These are phyloP conservation scores for Hapalemur alaotrensis DNA, from an alignment of 2,797 vertebrate species.

Conservation along the genomic window DNA sequence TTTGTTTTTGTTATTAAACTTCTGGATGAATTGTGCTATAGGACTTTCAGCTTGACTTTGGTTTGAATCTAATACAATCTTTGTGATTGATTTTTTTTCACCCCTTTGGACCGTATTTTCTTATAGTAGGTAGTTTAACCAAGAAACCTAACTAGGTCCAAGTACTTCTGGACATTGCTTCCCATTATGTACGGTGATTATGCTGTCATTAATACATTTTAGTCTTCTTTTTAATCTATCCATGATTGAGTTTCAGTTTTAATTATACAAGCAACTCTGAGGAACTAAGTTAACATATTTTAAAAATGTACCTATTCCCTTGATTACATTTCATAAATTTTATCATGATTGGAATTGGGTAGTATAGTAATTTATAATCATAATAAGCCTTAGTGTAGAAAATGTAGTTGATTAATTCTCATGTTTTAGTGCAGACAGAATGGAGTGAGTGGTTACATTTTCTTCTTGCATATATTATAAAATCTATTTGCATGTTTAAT, in stretches of 20 bases:
- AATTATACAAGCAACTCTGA: neutral
- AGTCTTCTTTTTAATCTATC: neutral
- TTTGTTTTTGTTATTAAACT: neutral
- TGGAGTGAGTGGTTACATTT: conserved; percentile 6
- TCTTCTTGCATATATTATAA: neutral
- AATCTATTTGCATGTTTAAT: conserved; percentile 16
- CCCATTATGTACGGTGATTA: neutral
- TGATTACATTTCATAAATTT: conserved; percentile 29
- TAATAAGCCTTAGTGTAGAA: neutral
- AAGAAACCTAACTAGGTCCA: neutral
- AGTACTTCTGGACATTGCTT: neutral
- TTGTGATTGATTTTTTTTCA: neutral
- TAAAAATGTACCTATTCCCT: neutral
- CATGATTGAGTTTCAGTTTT: neutral
- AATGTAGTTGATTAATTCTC: neutral
- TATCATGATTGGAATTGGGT: neutral
- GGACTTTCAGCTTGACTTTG: neutral
- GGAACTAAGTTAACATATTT: neutral
- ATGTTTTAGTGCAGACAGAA: neutral
- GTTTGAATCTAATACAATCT: neutral
- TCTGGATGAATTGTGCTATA: neutral
- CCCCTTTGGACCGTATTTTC: neutral
- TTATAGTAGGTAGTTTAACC: neutral
- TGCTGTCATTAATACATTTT: neutral
- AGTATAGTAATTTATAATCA: neutral